Evolutionary conservation across 1,140 invertebrate genomes (phyloP).

Genomic region (Plectus sambesii): DNA sequence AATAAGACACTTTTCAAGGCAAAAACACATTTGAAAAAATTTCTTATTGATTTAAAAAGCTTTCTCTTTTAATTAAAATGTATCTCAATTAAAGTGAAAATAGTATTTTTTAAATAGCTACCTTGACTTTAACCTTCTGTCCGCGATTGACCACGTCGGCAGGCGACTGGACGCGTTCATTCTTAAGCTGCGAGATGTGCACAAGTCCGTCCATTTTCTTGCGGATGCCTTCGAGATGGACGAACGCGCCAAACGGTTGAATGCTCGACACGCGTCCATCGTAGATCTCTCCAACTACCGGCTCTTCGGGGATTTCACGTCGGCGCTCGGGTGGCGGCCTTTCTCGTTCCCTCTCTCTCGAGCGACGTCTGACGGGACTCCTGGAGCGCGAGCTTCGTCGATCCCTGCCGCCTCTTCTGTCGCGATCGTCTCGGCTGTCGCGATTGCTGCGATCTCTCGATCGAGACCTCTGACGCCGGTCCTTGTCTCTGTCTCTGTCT

Average conservation of each 20-base stretch:
- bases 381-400: constrained; percentile 1
- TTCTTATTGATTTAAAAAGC: no score
- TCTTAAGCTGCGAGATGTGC: constrained; percentile 82
- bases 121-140: constrained; percentile 69
- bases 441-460: constrained; percentile 17
- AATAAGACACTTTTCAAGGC: no score
- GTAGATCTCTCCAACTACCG: constrained; percentile 64
- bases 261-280: constrained; percentile 85
- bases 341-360: not conserved
- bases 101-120: no score
- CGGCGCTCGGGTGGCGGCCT: constrained; percentile 23
- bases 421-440: constrained; percentile 27
- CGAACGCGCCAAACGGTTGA: constrained; percentile 93
- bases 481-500: no score
- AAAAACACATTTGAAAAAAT: no score
- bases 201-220: constrained; percentile 82
- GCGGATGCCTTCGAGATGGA: constrained; percentile 74
- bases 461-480: no score
- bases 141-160: constrained; percentile 81
- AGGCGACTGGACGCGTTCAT: constrained; percentile 85
- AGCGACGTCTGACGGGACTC: constrained; percentile 32
- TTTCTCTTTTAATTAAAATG: no score
- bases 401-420: constrained; percentile 17
- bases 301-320: constrained; percentile 46
- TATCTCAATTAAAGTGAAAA: no score